Base-by-base conservation (phyloP, 2,888 invertebrate species). In the Junonia oenone region DNA sequence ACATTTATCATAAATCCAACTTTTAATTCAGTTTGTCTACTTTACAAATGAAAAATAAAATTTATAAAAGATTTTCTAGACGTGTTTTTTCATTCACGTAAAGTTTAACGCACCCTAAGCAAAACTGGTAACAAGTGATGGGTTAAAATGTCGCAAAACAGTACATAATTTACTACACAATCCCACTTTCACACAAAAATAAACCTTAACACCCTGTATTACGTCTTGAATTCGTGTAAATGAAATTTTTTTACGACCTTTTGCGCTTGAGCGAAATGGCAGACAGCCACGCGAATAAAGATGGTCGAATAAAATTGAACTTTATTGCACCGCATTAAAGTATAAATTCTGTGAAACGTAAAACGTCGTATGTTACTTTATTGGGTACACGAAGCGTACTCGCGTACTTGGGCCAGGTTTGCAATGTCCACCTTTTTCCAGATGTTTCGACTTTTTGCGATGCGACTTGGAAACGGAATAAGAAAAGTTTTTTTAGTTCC, bases 71-170 rank as follows among this genome's bases (percentile, higher is more conserved):
- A 35, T 52, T 50, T 55, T 60, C 47, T 56, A 49, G 45, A 58
- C 58, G 43, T 38, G 51, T 56, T 62, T 61, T 59, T 55, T 60
- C 53, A 61, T 61, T 61, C 61, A 52, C 61, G 63, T 62, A 57
- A 68, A 68, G 72, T 72, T 74, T 73, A 72, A 73, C 71, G 72
- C 69, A 72, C 70, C 68, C 68, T 59, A 55, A 64, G 68, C 65
- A 64, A 68, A 73, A 75, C 71, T 65, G 69, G 75, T 73, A 73
- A 68, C 70, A 65, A 70, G 68, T 68, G 71, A 69, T 65, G 69
- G 68, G 64, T 64, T 64, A 66, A 63, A 67, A 67, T 66, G 66
- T 67, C 64, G 68, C 68, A 64, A 69, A 73, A 72, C 69, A 68
- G 64, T 66, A 63, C 65, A 68, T 68, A 69, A 72, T 71, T 74